These are phyloP conservation scores for Pachyseris speciosa DNA, from an alignment of 64 coral and sea anemone species.

Conservation along the genomic window DNA sequence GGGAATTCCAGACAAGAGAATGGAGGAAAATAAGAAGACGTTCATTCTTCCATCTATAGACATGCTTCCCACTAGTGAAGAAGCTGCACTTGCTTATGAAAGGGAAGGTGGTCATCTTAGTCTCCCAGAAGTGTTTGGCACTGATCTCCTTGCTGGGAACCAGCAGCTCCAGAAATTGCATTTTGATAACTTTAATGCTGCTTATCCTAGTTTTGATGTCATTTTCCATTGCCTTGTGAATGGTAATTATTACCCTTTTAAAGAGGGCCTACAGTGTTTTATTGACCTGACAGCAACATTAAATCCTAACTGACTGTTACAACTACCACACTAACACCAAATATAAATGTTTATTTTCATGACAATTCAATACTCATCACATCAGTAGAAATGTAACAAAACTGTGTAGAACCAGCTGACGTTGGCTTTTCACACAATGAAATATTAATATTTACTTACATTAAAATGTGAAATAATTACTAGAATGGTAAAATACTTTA, in stretches of 20 bases:
- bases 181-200: slow-evolving; percentile 22
- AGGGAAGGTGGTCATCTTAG: slow-evolving; percentile 30
- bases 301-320: slow-evolving; percentile 19
- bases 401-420: not conserved
- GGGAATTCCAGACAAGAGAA: slow-evolving; percentile 35
- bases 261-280: slow-evolving; percentile 35
- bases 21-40: slow-evolving; percentile 13
- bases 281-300: slow-evolving; percentile 28
- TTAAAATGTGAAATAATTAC: not conserved
- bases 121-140: slow-evolving; percentile 33
- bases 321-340: not conserved
- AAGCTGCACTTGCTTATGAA: slow-evolving; percentile 46
- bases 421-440: not conserved
- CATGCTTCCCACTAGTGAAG: slow-evolving; percentile 5
- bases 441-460: not conserved
- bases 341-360: slow-evolving; percentile 14
- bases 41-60: slow-evolving; percentile 45
- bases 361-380: not conserved
- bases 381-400: slow-evolving; percentile 1
- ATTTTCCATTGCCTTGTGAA: slow-evolving; percentile 32
- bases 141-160: slow-evolving; percentile 38
- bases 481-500: not conserved
- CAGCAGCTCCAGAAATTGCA: slow-evolving; percentile 38
- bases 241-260: slow-evolving; percentile 26
- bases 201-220: slow-evolving; percentile 19